These are phyloP conservation scores for Aphyosemion australe DNA, from an alignment of 2,113 vertebrate genomes.

Conservation along the genomic window DNA sequence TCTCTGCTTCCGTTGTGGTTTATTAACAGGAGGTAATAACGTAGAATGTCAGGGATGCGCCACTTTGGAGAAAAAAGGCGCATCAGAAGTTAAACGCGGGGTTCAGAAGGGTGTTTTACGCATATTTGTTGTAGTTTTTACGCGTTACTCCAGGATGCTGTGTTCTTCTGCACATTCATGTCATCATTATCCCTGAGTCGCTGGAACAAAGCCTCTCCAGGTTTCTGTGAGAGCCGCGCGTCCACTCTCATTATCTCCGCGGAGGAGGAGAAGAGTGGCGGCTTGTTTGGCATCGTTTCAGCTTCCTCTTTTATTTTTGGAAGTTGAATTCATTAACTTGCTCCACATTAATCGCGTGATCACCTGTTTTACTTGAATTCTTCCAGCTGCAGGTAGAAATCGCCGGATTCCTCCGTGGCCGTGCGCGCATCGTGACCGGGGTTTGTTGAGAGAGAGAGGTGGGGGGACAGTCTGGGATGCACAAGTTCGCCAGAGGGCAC, in stretches of 20 bases:
- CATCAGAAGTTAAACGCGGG: conserved; percentile 17
- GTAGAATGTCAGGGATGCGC: not conserved
- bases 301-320: conserved; percentile 6
- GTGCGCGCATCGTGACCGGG: conserved; percentile 25
- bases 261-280: conserved; percentile 23
- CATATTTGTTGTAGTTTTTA: not conserved
- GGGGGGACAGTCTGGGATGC: conserved; percentile 2
- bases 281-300: conserved; percentile 23
- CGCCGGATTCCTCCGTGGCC: conserved; percentile 6
- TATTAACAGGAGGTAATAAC: too few species aligned
- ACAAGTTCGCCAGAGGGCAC: conserved; percentile 36
- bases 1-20: not conserved
- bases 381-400: conserved; percentile 3
- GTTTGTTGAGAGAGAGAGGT: not conserved
- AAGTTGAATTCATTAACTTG: conserved; percentile 50
- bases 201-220: conserved; percentile 33
- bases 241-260: conserved; percentile 25
- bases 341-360: not conserved
- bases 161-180: not conserved
- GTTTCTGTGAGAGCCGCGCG: conserved; percentile 25
- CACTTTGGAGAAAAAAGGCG: not conserved
- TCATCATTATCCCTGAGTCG: not conserved
- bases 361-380: not conserved
- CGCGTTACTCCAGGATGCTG: not conserved
- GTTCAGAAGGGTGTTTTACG: conserved; percentile 9